Base-by-base conservation (phyloP, 1,140 invertebrate species). In the Drosophila obscura region DNA sequence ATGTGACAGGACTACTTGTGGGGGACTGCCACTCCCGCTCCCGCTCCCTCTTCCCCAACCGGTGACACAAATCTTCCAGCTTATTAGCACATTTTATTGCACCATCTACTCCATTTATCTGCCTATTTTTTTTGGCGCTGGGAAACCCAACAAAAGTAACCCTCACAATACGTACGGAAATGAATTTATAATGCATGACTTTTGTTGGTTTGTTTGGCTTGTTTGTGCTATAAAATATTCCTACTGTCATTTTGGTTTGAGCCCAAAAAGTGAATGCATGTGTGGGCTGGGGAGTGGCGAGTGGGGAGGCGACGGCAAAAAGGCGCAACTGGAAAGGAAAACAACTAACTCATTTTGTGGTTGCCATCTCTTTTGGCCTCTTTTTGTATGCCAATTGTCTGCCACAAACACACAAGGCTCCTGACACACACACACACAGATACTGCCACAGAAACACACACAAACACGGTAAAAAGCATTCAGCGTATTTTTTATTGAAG, bases 271-370 rank as follows among this genome's bases (percentile, higher is more conserved):
- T 24, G 63, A 19, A 50, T 68, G 66, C 64, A 69, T 69, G 44
- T 57, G 43, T 67, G 45, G 22, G n/a, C 31, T 22, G 45, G 4
- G 24, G 41, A 52, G 39, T 13, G 56, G n/a, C 15, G 48, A 3
- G 8, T 31, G 31, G 31, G 31, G 3, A 22, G 41, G 41, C 28
- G 62, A 19, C 67, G 56, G 69, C 69, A 80, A 72, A 76, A 72
- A 76, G 50, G 22, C 48, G 24, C 58, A 49, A 53, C 44, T 61
- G 60, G 53, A 72, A 63, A 58, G 67, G 81, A 67, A 84, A 81
- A 87, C 78, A 85, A 82, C 78, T 85, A 87, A 88, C 82, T 87
- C 78, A 87, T 87, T 87, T 88, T 87, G 82, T 69, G 82, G 83
- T 56, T 87, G 60, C 71, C 82, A 82, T 68, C 57, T 74, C 69